phyloP scores from a whole-genome alignment of 2,797 vertebrate genomes.

The Iguana delicatissima region DNA sequence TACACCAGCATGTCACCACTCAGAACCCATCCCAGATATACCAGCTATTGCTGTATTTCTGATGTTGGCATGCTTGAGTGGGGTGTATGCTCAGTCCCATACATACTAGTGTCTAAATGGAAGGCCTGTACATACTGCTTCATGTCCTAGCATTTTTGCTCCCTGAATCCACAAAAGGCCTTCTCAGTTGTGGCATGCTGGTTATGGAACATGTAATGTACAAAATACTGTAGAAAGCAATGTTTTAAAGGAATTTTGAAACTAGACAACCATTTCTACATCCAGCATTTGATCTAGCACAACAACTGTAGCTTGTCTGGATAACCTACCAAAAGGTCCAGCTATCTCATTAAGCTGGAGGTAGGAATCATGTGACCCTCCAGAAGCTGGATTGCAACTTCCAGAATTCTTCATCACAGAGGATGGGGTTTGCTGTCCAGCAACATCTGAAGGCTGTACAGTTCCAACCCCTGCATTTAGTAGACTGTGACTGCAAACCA shows the following conservation, averaged over 20 bases:
- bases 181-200: no score
- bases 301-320: background rate
- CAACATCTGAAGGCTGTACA: no score
- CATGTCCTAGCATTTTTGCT: background rate
- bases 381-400: no score
- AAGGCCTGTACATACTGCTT: background rate
- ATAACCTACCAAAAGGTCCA: background rate
- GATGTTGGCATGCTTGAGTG: background rate
- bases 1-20: background rate
- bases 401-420: no score
- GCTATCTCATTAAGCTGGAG: background rate
- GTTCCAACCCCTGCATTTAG: no score
- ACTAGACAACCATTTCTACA: background rate
- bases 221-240: no score
- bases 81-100: background rate
- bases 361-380: no score
- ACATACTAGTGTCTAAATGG: background rate
- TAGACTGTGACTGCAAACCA: no score
- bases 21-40: no score
- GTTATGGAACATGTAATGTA: no score
- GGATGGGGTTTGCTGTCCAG: no score
- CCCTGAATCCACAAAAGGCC: background rate
- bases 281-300: background rate
- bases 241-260: no score
- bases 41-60: background rate